phyloP scores from a whole-genome alignment of 2,797 vertebrate species.

The Eulemur albifrons region DNA sequence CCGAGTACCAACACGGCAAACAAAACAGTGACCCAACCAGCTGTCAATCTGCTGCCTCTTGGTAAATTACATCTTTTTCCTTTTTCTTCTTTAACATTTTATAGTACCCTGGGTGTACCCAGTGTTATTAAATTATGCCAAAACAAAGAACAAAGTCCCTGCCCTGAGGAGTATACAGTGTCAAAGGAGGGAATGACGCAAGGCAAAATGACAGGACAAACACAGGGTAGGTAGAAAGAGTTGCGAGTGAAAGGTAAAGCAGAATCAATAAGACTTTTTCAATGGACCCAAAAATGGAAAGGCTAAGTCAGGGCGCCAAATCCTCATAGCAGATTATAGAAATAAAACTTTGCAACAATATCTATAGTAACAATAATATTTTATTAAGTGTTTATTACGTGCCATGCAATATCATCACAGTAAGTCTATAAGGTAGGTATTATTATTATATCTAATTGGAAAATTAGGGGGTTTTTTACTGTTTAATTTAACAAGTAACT shows the following conservation, averaged over 20 bases:
- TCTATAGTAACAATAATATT: background rate
- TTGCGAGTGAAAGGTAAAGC: background rate
- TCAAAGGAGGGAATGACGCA: slow-evolving; percentile 53
- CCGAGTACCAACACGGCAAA: fast-evolving
- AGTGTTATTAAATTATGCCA: slow-evolving; percentile 53
- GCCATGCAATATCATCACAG: fast-evolving
- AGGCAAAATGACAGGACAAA: slow-evolving; percentile 42
- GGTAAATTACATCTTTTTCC: background rate
- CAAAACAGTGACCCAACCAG: background rate
- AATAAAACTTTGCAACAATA: background rate
- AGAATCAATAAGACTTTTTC: background rate
- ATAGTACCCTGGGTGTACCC: slow-evolving; percentile 33
- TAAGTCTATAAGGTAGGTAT: background rate
- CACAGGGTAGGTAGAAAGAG: background rate
- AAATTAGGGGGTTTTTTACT: background rate
- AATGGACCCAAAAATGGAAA: background rate
- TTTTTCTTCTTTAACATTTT: slow-evolving; percentile 60
- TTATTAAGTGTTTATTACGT: background rate
- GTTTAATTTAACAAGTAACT: background rate
- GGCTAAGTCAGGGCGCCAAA: background rate
- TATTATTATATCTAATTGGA: background rate
- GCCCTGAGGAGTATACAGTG: background rate
- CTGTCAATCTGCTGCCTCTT: background rate
- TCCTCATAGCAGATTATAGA: background rate
- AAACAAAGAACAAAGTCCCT: slow-evolving; percentile 70